Percentiles rank a stretch among this genome's conserved stretches.
phyloP scores from a whole-genome alignment of 2,113 vertebrate genomes.

The Sander vitreus region DNA sequence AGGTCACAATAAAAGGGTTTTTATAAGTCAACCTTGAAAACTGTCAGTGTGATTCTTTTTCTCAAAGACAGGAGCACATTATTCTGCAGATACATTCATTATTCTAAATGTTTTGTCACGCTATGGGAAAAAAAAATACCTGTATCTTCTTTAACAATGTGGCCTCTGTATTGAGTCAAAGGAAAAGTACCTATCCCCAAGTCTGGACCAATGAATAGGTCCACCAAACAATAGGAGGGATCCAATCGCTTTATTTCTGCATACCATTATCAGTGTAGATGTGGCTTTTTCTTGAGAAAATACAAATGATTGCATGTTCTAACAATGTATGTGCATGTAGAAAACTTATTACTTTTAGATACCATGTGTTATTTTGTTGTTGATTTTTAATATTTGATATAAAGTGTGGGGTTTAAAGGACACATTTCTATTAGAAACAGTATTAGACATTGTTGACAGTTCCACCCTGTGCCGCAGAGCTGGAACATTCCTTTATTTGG shows the following conservation, averaged over 20 bases:
- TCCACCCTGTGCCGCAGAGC: conserved; percentile 83
- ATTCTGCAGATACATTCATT: conserved; percentile 46
- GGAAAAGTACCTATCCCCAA: conserved; percentile 56
- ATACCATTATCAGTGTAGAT: conserved; percentile 85
- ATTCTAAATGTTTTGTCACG: not conserved
- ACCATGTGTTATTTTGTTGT: conserved; percentile 91
- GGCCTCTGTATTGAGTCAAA: conserved; percentile 65
- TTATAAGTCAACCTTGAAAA: conserved; percentile 16
- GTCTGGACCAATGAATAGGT: conserved; percentile 76
- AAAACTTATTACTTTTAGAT: conserved; percentile 96
- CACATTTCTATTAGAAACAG: conserved; percentile 90
- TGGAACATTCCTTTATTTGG: conserved; percentile 80
- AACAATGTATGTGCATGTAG: conserved; percentile 94
- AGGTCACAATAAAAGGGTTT: conserved; percentile 46
- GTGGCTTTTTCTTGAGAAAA: conserved; percentile 86
- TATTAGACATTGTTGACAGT: conserved; percentile 81
- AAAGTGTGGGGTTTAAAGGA: conserved; percentile 87
- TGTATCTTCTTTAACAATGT: conserved; percentile 64
- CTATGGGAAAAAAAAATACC: conserved; percentile 9
- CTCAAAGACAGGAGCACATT: conserved; percentile 38
- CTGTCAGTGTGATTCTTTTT: conserved; percentile 14
- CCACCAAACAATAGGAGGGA: conserved; percentile 85
- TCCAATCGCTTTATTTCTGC: conserved; percentile 84
- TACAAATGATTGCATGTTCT: conserved; percentile 94
- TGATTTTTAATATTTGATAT: conserved; percentile 99